Conservation (phyloP, 2,888 invertebrate genomes). For the Chrysolina oricalcia region DNA sequence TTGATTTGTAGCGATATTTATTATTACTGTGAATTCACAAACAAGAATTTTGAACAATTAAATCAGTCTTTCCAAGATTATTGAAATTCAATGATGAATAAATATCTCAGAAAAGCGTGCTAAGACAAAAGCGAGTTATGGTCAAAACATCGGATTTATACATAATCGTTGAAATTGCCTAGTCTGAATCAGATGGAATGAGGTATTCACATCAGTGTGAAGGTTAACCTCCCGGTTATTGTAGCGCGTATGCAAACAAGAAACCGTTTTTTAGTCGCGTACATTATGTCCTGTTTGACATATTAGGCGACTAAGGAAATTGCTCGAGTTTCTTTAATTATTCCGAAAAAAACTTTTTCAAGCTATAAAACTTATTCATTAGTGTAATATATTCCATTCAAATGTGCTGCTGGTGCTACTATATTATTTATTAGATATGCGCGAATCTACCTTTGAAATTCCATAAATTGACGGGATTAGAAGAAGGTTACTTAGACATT, state of each 20-base stretch:
- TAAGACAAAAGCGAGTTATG: neutral
- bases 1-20: too few relatives aligned
- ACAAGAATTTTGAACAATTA: neutral
- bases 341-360: neutral
- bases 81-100: neutral
- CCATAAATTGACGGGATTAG: neutral
- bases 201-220: constrained; percentile 33
- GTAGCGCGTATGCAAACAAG: constrained; percentile 14
- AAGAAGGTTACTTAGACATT: neutral
- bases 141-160: neutral
- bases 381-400: neutral
- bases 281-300: neutral
- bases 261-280: constrained; percentile 13
- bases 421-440: neutral
- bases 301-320: constrained; percentile 2
- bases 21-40: too few relatives aligned
- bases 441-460: neutral
- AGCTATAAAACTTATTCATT: neutral
- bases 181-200: neutral
- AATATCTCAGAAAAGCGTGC: neutral
- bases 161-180: neutral
- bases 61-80: neutral
- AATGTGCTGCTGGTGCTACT: neutral
- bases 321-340: constrained; percentile 6
- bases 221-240: constrained; percentile 30